phyloP scores from a whole-genome alignment of 1,140 invertebrate species.

The Idris sp. region DNA sequence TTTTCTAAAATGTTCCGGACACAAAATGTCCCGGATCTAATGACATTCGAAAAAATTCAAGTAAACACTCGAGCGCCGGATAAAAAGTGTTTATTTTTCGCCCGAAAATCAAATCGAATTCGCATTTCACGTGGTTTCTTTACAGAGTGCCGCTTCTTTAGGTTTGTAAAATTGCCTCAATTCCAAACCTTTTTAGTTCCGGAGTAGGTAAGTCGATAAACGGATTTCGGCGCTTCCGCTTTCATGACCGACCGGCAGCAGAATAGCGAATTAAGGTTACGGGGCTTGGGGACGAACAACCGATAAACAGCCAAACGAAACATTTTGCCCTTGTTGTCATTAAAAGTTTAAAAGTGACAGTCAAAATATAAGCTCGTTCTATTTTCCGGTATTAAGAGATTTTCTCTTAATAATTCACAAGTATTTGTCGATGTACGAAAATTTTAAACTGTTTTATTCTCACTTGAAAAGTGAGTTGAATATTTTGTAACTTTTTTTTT shows the following conservation, averaged over 20 bases:
- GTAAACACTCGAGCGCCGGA: conserved; percentile 33
- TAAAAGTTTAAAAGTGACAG: conserved; percentile 27
- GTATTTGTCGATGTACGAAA: no score
- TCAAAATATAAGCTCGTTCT: no score
- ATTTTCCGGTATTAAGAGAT: conserved; percentile 16
- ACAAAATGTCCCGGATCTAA: conserved; percentile 13
- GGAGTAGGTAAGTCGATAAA: conserved; percentile 44
- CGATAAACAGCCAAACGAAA: conserved; percentile 12
- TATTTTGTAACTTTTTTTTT: no score
- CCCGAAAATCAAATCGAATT: conserved; percentile 28
- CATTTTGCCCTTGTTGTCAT: conserved; percentile 25
- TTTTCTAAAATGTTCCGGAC: conserved; percentile 13
- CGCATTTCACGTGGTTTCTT: conserved; percentile 15
- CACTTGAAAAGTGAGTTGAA: no score
- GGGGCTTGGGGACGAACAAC: not conserved
- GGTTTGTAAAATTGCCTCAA: conserved; percentile 43
- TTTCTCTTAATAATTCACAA: no score
- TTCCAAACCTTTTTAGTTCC: conserved; percentile 23
- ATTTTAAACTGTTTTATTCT: no score
- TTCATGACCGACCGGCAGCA: conserved; percentile 37
- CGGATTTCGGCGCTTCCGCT: conserved; percentile 41
- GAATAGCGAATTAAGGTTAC: no score
- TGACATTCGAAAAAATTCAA: conserved; percentile 34
- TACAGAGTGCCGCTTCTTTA: conserved; percentile 27
- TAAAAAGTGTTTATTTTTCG: conserved; percentile 36